Evolutionary conservation across 2,888 invertebrate genomes (phyloP).

Genomic region (Papilio elwesi): DNA sequence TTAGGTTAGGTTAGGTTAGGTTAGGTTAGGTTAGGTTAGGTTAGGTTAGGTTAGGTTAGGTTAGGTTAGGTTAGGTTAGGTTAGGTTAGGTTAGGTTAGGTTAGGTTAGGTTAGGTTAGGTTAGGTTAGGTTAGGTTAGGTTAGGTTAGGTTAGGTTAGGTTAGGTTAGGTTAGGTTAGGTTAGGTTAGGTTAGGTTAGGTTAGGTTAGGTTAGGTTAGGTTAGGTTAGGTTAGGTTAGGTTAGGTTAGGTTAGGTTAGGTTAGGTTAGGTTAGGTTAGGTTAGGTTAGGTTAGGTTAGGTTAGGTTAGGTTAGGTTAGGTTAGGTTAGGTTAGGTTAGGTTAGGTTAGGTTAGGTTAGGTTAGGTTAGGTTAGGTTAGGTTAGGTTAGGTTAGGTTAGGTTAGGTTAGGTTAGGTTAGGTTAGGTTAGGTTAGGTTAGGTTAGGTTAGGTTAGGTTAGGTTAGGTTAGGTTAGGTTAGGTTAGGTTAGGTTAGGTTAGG

Average conservation of each 20-base stretch:
- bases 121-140: slow-evolving; percentile 25
- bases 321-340: slow-evolving; percentile 43
- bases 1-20: slow-evolving; percentile 25
- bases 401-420: slow-evolving; percentile 36
- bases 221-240: slow-evolving; percentile 25
- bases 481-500: slow-evolving; percentile 40
- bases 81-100: slow-evolving; percentile 25
- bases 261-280: slow-evolving; percentile 39
- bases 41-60: slow-evolving; percentile 25
- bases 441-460: slow-evolving; percentile 34
- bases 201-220: slow-evolving; percentile 25
- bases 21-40: slow-evolving; percentile 25
- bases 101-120: slow-evolving; percentile 25
- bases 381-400: slow-evolving; percentile 43
- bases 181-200: slow-evolving; percentile 25
- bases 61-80: slow-evolving; percentile 25
- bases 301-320: slow-evolving; percentile 42
- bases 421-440: slow-evolving; percentile 35
- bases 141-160: slow-evolving; percentile 25
- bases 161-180: slow-evolving; percentile 25
- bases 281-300: slow-evolving; percentile 40
- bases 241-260: slow-evolving; percentile 27
- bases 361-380: slow-evolving; percentile 43
- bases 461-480: slow-evolving; percentile 37
- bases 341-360: slow-evolving; percentile 43